These are phyloP conservation scores for Cyrtonyx montezumae DNA, from an alignment of 2,113 vertebrate species.

Conservation along the genomic window DNA sequence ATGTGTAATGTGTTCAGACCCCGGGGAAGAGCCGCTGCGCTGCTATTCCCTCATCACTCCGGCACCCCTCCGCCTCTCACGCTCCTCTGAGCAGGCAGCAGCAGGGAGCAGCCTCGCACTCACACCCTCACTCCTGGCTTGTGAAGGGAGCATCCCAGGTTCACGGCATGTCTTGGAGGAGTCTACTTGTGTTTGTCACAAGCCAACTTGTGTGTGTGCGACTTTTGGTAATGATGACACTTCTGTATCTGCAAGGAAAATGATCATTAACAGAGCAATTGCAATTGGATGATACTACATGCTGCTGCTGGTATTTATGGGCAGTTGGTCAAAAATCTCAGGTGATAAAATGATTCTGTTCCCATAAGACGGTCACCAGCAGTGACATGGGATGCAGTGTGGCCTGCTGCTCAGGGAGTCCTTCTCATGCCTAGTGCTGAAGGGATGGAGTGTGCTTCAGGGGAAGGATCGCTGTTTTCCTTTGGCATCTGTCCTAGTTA, in stretches of 20 bases:
- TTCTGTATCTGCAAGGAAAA: background rate
- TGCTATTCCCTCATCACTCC: background rate
- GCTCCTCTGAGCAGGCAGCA: background rate
- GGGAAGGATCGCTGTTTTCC: background rate
- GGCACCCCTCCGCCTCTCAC: background rate
- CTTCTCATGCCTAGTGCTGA: background rate
- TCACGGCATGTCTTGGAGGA: background rate
- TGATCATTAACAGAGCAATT: background rate
- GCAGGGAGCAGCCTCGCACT: background rate
- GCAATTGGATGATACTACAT: background rate
- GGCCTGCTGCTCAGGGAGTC: background rate
- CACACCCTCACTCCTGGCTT: background rate
- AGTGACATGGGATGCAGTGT: background rate
- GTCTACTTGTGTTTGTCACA: background rate
- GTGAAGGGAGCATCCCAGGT: background rate
- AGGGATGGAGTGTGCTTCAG: background rate
- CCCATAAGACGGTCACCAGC: background rate
- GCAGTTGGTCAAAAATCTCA: background rate
- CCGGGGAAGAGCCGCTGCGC: background rate
- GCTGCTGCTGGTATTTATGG: background rate
- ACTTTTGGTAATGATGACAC: background rate
- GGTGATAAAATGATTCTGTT: background rate
- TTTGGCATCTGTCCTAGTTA: conserved; percentile 35
- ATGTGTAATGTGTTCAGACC: background rate
- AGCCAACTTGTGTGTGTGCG: background rate